These are phyloP conservation scores for Tricholauxania praeusta DNA, from an alignment of 2,888 invertebrate genomes.

Conservation along the genomic window DNA sequence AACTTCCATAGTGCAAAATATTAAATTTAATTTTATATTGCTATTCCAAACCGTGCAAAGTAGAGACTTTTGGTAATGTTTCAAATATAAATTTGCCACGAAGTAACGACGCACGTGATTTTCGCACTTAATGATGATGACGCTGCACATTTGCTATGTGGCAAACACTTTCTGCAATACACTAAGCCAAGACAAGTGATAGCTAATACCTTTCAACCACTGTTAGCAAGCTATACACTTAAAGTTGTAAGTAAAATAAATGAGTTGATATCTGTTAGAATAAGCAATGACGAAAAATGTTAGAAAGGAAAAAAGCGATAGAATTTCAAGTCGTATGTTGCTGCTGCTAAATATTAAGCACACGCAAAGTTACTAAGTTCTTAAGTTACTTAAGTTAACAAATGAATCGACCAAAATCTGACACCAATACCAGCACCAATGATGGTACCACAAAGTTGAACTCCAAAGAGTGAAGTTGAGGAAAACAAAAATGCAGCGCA, in stretches of 20 bases:
- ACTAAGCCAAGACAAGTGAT: conserved; percentile 10
- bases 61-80: background rate
- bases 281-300: conserved; percentile 1
- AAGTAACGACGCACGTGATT: background rate
- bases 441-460: too few relatives aligned
- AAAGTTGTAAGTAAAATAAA: conserved; percentile 26
- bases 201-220: conserved; percentile 16
- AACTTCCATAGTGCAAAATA: too few relatives aligned
- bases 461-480: conserved; percentile 3
- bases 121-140: background rate
- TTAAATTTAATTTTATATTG: too few relatives aligned
- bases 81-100: background rate
- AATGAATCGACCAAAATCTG: conserved; percentile 54
- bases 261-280: conserved; percentile 24
- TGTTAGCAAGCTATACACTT: background rate
- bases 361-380: conserved; percentile 61
- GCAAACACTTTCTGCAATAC: background rate
- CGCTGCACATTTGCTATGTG: background rate
- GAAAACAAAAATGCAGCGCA: background rate
- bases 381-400: conserved; percentile 65
- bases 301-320: background rate
- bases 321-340: background rate
- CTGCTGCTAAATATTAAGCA: conserved; percentile 14
- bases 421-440: background rate
- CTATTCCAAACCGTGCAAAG: too few relatives aligned